Evolutionary conservation across 2,113 vertebrate genomes (phyloP), one percentile per base, ranked within the genome.

Genomic region (Equus quagga): DNA sequence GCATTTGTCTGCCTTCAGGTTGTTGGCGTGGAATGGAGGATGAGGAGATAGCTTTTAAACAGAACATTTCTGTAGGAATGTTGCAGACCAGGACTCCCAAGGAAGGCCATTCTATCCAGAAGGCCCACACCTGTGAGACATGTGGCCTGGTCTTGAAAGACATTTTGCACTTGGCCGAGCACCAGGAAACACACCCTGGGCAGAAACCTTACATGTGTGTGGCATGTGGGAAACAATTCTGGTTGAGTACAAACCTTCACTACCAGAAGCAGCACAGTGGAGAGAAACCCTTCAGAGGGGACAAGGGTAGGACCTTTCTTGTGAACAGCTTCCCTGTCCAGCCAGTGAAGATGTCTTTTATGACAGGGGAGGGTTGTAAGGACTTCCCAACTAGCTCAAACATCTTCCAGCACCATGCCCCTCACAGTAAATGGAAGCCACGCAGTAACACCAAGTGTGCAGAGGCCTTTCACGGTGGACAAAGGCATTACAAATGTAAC

Each of bases 1-100:
- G 36, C 51, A 85, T 93, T 85, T 96, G 65, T 96, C 21, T 97
- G 78, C 78, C 91, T 93, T 80, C 76, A 97, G 97, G 93, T 75
- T 64, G 26, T 91, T 78, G 80, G 92, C 26, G 0, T 49, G 76
- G 65, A 78, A 28, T 23, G 51, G n/a, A 91, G 31, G 33, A 41
- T 36, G 15, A 91, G 44, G 75, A 93, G 41, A 70, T 64, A 51
- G 33, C 19, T 80, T 92, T 79, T 67, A 26, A 95, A 49, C 85
- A 83, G 33, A 93, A 31, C 5, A 17, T 85, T 80, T 84, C 72
- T 81, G 8, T n/a, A 56, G 65, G 54, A 46, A 6, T 79, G 23
- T 91, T 78, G 31, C 89, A 64, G 76, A 44, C 24, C 31, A 58
- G 44, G 31, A 75, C 26, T 75, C 76, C 44, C 12, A 69, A 73